phyloP scores from a whole-genome alignment of 2,113 vertebrate genomes.

The Triplophysa siluroides region DNA sequence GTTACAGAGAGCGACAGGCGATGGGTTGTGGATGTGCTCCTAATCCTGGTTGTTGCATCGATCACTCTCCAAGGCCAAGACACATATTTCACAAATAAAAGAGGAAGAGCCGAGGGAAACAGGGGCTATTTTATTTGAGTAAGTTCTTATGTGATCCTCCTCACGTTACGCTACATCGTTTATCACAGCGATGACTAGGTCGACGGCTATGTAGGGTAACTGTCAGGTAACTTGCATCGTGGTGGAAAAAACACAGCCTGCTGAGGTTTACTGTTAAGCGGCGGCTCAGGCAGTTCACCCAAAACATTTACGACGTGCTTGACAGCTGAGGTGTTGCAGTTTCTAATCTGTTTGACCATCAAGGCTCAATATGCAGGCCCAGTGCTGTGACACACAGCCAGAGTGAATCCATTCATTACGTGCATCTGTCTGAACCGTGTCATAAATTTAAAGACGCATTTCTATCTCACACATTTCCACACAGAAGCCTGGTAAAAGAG shows the following conservation, averaged over 20 bases:
- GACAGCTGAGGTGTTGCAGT: slow-evolving; percentile 26
- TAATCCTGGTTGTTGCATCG: slow-evolving; percentile 56
- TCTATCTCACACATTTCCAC: background rate
- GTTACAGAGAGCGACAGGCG: slow-evolving; percentile 59
- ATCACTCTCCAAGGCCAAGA: slow-evolving; percentile 63
- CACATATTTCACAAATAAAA: slow-evolving; percentile 72
- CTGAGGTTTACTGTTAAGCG: slow-evolving; percentile 12
- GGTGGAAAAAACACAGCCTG: background rate
- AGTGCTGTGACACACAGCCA: slow-evolving; percentile 59
- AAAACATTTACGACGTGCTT: slow-evolving; percentile 31
- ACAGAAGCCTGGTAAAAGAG: background rate
- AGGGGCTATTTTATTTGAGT: slow-evolving; percentile 1
- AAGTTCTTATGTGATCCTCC: slow-evolving; percentile 18
- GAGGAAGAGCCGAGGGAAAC: slow-evolving; percentile 45
- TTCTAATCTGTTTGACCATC: slow-evolving; percentile 59
- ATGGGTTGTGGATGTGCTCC: slow-evolving; percentile 67
- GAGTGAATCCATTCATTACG: slow-evolving; percentile 62
- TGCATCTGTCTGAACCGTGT: slow-evolving; percentile 47
- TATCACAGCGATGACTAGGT: background rate
- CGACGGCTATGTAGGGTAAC: background rate
- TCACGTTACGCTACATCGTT: background rate
- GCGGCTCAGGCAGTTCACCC: background rate
- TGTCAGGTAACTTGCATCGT: background rate
- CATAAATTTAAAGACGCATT: slow-evolving; percentile 56
- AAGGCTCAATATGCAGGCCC: slow-evolving; percentile 67